Evolutionary conservation across 2,113 vertebrate species (phyloP), one percentile per base, ranked within the genome.

Genomic region (Leucoraja erinaceus): DNA sequence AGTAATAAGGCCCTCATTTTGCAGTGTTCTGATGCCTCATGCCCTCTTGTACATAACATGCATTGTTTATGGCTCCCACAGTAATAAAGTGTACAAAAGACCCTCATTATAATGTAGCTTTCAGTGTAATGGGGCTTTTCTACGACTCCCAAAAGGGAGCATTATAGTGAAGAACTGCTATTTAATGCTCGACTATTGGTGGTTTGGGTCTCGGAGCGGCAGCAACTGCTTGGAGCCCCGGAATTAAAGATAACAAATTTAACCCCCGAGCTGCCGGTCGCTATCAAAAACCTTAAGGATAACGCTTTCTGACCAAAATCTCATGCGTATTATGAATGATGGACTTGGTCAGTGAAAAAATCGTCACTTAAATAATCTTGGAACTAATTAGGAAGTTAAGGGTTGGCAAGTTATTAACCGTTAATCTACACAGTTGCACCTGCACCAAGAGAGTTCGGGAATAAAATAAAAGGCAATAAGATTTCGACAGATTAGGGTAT

Each of bases 401-500:
- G 38, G 66, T 91, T 91, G 33, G 68, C 66, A 18, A 72, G 68
- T 72, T 91, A 91, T 70, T 91, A 91, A 91, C 68, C 68, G 54
- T 54, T 91, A 54, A 91, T 74, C 90, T 91, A 72, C 11, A 1
- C 31, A 54, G 68, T 72, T 38, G 16, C 3, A 74, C 16, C 22
- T 12, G 31, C n/a, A 70, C 20, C 66, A 20, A 74, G 61, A 83
- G 28, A 25, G 93, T 76, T 79, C n/a, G 56, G 75, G 70, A 70
- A 70, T 0, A 28, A 38, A 83, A 72, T 72, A 72, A 54, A 93
- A 76, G 75, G 79, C 78, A 79, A 79, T 31, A 54, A 22, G 59
- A 54, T 91, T 72, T 68, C 33, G 66, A 72, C 90, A 54, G 95
- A 95, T 96, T 94, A 94, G 94, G 96, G 96, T 96, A 95, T 94